Percentiles rank a stretch among this genome's conserved stretches.
Conservation (phyloP, 23 tunicate genomes). For the Clavelina lepadiformis region DNA sequence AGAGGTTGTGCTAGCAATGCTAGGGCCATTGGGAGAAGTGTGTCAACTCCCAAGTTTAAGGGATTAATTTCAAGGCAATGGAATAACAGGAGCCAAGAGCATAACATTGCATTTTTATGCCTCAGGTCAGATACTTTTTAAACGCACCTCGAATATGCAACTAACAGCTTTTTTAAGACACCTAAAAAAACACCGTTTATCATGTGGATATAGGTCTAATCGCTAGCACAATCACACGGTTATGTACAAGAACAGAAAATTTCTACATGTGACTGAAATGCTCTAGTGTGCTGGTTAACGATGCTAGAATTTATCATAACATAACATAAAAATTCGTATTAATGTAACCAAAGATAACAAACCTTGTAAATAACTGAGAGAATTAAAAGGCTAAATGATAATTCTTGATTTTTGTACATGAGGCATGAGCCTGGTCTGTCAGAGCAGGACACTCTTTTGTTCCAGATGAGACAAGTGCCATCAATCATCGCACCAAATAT, state of each 20-base stretch:
- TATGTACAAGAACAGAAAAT: neutral
- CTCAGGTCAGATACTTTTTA: too few relatives aligned
- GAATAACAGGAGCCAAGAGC: too few relatives aligned
- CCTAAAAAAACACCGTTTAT: neutral
- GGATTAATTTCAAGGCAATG: too few relatives aligned
- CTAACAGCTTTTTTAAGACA: too few relatives aligned
- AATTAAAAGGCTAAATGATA: slow-evolving; percentile 55
- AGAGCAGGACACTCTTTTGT: slow-evolving; percentile 17
- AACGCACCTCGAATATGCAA: too few relatives aligned
- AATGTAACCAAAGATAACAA: too few relatives aligned
- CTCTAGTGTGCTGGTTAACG: neutral
- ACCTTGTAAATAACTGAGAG: slow-evolving; percentile 84
- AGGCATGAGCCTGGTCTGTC: slow-evolving; percentile 53
- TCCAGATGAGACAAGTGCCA: slow-evolving; percentile 73
- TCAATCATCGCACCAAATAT: slow-evolving; percentile 84
- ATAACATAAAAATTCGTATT: neutral
- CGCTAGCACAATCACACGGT: neutral
- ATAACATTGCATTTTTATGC: too few relatives aligned
- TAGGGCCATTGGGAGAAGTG: too few relatives aligned
- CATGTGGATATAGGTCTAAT: neutral
- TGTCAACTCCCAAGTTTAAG: too few relatives aligned
- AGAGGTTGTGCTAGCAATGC: too few relatives aligned
- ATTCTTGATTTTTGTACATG: slow-evolving; percentile 58
- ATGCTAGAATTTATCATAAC: too few relatives aligned
- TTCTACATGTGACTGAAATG: neutral